Percentiles rank a stretch among this genome's conserved stretches.
These are phyloP conservation scores for Carduelis carduelis DNA, from an alignment of 2,797 vertebrate genomes.

Conservation along the genomic window DNA sequence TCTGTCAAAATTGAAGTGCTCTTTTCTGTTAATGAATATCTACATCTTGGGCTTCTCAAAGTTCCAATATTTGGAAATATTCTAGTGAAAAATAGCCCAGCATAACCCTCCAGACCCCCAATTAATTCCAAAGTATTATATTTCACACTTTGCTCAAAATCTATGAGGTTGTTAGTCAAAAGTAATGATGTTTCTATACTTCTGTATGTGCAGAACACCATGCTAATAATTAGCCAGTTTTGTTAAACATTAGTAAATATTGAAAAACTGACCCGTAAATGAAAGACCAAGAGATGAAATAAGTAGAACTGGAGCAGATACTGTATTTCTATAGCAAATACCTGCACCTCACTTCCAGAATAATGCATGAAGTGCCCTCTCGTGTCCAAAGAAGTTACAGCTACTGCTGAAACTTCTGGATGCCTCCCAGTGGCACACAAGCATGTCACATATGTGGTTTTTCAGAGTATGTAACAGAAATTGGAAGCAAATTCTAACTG, in stretches of 20 bases:
- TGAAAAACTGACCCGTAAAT: background rate
- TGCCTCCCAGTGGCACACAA: background rate
- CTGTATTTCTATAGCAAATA: background rate
- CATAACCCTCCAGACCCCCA: background rate
- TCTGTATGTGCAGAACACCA: background rate
- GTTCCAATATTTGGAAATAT: background rate
- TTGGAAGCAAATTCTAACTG: background rate
- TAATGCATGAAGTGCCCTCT: conserved; percentile 64
- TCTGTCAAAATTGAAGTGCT: background rate
- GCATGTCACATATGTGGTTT: background rate
- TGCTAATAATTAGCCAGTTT: background rate
- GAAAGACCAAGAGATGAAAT: background rate
- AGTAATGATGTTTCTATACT: background rate
- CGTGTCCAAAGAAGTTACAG: conserved; percentile 39
- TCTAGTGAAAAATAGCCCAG: background rate
- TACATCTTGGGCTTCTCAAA: background rate
- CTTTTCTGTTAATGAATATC: background rate
- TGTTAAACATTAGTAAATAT: background rate
- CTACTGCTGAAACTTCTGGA: background rate
- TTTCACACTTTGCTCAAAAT: background rate
- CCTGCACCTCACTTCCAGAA: background rate
- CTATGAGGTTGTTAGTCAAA: background rate
- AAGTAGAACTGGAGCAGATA: background rate
- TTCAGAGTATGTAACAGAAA: background rate
- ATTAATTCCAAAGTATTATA: background rate